A percentile compares a stretch with the other conserved stretches of the same genome.
phyloP scores from a whole-genome alignment of 2,888 invertebrate species.

The Ligdia adustata region DNA sequence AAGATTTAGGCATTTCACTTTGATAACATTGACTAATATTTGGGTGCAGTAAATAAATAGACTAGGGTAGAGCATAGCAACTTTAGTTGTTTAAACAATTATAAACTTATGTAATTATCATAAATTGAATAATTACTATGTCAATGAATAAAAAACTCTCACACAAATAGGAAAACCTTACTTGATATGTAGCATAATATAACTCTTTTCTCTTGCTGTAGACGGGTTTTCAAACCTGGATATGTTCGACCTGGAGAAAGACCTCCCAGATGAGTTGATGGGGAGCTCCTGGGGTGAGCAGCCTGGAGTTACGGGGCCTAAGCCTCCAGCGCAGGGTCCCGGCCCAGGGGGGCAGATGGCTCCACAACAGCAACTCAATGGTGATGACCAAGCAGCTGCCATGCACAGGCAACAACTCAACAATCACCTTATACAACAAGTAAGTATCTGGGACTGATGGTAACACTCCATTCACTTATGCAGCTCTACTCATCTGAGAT shows the following conservation, averaged over 20 bases:
- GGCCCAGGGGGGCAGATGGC: slow-evolving; percentile 87
- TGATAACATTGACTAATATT: no score
- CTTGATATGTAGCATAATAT: no score
- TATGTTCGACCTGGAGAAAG: slow-evolving; percentile 95
- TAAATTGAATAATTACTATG: no score
- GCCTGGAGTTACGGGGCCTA: slow-evolving; percentile 85
- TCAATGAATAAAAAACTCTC: no score
- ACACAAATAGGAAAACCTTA: no score
- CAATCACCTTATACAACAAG: slow-evolving; percentile 88
- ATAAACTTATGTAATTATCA: no score
- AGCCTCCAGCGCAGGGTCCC: slow-evolving; percentile 92
- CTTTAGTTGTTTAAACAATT: no score
- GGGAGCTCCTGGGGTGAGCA: slow-evolving; percentile 91
- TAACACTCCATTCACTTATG: neutral
- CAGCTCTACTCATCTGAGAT: neutral
- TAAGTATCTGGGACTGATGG: slow-evolving; percentile 67
- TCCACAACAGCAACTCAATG: slow-evolving; percentile 86
- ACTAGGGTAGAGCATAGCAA: no score
- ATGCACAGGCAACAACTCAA: slow-evolving; percentile 85
- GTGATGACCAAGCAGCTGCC: slow-evolving; percentile 86
- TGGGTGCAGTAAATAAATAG: no score
- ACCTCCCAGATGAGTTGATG: slow-evolving; percentile 95
- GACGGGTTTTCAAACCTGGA: slow-evolving; percentile 93
- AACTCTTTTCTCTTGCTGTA: slow-evolving; percentile 66
- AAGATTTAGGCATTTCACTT: no score